phyloP scores from a whole-genome alignment of 1,140 invertebrate genomes.

The Scaptomyza graminum region DNA sequence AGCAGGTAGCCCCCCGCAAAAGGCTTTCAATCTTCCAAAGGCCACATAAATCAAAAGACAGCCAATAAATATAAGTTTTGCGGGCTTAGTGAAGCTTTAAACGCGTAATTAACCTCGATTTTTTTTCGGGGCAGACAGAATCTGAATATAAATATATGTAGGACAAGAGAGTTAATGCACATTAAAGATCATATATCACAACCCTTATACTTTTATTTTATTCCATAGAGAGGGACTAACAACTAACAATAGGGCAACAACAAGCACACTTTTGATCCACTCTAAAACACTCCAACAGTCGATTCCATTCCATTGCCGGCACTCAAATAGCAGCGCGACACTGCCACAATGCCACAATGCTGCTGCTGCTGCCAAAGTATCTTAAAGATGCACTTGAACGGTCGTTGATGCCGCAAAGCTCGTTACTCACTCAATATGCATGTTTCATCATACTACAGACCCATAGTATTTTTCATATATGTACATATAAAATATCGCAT shows the following conservation, averaged over 20 bases:
- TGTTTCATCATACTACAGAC: slow-evolving; percentile 24
- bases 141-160: not conserved
- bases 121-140: slow-evolving; percentile 19
- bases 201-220: slow-evolving; percentile 39
- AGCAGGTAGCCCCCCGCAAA: slow-evolving; percentile 30
- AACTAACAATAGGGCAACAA: slow-evolving; percentile 53
- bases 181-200: slow-evolving; percentile 77
- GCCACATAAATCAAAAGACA: slow-evolving; percentile 68
- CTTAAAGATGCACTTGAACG: slow-evolving; percentile 80
- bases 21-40: slow-evolving; percentile 10
- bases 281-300: slow-evolving; percentile 10
- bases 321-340: slow-evolving; percentile 52
- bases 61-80: slow-evolving; percentile 70
- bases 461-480: not conserved
- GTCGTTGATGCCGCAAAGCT: slow-evolving; percentile 64
- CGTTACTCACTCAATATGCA: slow-evolving; percentile 59
- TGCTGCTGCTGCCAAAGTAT: slow-evolving; percentile 53
- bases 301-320: slow-evolving; percentile 25
- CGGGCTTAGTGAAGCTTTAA: slow-evolving; percentile 40
- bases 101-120: slow-evolving; percentile 76
- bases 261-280: slow-evolving; percentile 4
- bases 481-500: slow-evolving; percentile 57
- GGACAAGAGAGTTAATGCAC: slow-evolving; percentile 60
- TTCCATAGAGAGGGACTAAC: not conserved
- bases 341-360: slow-evolving; percentile 42